phyloP scores from a whole-genome alignment of 2,797 vertebrate genomes.

The Bradypus variegatus region DNA sequence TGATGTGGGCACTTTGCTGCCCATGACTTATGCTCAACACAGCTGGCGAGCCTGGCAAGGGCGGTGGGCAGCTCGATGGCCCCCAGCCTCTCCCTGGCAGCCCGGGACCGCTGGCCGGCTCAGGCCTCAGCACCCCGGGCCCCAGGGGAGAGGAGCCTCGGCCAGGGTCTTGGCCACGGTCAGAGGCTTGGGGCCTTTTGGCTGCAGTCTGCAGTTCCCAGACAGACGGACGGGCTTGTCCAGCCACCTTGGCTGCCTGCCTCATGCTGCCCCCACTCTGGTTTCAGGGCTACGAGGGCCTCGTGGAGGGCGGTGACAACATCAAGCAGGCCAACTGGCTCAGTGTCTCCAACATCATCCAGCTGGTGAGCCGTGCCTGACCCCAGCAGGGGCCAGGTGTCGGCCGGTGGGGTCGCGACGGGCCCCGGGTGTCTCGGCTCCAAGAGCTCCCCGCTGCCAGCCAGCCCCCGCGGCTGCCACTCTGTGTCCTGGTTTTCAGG shows the following conservation, averaged over 20 bases:
- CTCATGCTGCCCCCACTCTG: background rate
- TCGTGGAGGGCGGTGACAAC: slow-evolving; percentile 94
- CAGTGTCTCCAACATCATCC: slow-evolving; percentile 96
- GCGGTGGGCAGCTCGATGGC: background rate
- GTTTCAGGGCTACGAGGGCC: slow-evolving; percentile 90
- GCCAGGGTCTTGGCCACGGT: background rate
- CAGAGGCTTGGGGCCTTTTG: background rate
- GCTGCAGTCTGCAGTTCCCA: background rate
- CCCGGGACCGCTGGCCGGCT: background rate
- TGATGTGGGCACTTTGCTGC: background rate
- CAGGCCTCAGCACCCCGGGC: background rate
- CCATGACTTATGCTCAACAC: background rate
- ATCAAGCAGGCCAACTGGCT: slow-evolving; percentile 93
- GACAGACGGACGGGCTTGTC: background rate
- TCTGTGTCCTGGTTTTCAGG: background rate
- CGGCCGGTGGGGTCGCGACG: accelerated
- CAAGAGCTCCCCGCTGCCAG: background rate
- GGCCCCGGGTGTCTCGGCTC: background rate
- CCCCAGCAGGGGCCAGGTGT: background rate
- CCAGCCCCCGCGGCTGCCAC: background rate
- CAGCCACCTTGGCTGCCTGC: background rate
- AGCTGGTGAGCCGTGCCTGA: slow-evolving; percentile 76
- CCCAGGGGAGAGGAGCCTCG: too few species aligned
- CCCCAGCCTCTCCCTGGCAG: background rate
- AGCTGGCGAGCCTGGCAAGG: background rate